Percentiles rank a stretch among this genome's conserved stretches.
These are phyloP conservation scores for Nixonia krombeini DNA, from an alignment of 1,140 invertebrate genomes.

Conservation along the genomic window DNA sequence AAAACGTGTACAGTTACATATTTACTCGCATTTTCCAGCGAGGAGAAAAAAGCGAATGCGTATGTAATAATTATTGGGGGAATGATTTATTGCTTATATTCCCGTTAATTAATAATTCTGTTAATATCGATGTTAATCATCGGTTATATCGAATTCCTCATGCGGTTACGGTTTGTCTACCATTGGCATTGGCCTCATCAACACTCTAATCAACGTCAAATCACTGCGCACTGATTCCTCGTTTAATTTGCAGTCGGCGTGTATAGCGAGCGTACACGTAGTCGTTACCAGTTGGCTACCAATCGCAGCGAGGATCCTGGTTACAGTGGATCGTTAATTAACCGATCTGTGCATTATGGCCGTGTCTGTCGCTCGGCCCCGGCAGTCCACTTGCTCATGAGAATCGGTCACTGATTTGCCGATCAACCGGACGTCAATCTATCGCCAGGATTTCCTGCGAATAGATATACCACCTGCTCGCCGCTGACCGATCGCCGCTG, in stretches of 20 bases:
- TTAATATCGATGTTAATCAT: neutral
- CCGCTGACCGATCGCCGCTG: slow-evolving; percentile 16
- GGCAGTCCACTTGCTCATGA: slow-evolving; percentile 45
- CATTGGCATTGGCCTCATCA: slow-evolving; percentile 46
- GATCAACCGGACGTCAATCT: slow-evolving; percentile 57
- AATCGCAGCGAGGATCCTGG: slow-evolving; percentile 49
- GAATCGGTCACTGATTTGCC: slow-evolving; percentile 45
- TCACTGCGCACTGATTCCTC: slow-evolving; percentile 58
- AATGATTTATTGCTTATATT: too few species aligned
- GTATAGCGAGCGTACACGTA: slow-evolving; percentile 37
- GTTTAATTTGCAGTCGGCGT: slow-evolving; percentile 52
- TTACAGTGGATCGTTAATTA: slow-evolving; percentile 65
- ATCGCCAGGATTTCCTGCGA: slow-evolving; percentile 59
- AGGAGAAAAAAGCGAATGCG: too few species aligned
- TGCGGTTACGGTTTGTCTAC: slow-evolving; percentile 24
- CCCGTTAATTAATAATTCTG: neutral
- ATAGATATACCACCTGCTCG: slow-evolving; percentile 42
- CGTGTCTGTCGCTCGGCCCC: slow-evolving; percentile 18
- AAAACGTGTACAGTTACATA: too few species aligned
- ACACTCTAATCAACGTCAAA: slow-evolving; percentile 56
- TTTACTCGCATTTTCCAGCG: too few species aligned
- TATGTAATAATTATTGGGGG: too few species aligned
- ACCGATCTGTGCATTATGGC: slow-evolving; percentile 56
- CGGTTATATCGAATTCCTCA: slow-evolving; percentile 19
- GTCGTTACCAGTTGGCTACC: slow-evolving; percentile 50